Evolutionary conservation across 1,140 invertebrate genomes (phyloP).

Genomic region (Aphis gossypii): DNA sequence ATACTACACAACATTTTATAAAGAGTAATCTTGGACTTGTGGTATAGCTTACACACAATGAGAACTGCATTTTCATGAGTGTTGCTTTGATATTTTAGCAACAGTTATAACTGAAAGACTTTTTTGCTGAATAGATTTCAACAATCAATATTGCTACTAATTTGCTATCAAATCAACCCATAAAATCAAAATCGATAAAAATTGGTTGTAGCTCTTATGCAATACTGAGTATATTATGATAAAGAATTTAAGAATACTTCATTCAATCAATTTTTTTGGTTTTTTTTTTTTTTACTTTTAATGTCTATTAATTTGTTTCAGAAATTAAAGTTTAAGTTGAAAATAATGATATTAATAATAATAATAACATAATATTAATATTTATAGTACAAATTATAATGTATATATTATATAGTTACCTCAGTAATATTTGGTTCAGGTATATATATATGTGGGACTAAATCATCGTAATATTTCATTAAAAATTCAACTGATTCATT

Average conservation of each 20-base stretch:
- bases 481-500: conserved; percentile 76
- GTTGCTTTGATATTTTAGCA: background rate
- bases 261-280: background rate
- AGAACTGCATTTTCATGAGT: background rate
- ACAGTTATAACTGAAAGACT: background rate
- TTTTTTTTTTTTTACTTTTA: background rate
- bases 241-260: background rate
- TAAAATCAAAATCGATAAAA: background rate
- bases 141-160: too few relatives aligned
- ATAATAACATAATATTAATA: too few relatives aligned
- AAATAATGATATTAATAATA: background rate
- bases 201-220: background rate
- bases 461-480: conserved; percentile 73
- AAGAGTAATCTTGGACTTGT: background rate
- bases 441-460: conserved; percentile 82
- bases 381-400: background rate
- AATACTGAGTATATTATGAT: background rate
- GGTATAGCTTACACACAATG: too few relatives aligned
- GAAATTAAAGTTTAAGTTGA: background rate
- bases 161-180: too few relatives aligned
- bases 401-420: background rate
- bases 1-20: background rate
- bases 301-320: background rate
- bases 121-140: too few relatives aligned
- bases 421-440: conserved; percentile 68